Evolutionary conservation across 2,888 invertebrate genomes (phyloP), one percentile per base, ranked within the genome.

Genomic region (Chouioia cunea): DNA sequence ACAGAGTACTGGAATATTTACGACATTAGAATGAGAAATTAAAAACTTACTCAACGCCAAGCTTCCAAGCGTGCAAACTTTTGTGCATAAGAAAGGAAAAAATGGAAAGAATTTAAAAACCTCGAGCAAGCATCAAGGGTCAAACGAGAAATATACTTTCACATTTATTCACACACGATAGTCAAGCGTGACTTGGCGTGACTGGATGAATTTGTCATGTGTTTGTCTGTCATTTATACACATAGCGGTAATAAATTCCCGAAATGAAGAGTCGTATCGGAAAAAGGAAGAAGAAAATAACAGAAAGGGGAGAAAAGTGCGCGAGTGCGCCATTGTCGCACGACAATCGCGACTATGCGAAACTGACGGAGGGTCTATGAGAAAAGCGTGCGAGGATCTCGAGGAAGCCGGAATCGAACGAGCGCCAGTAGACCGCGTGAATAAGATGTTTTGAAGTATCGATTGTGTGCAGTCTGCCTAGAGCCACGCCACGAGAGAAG

Each of bases 121-220:
- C 58, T 47, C 46, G n/a, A n/a, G n/a, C 58, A 15, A 36, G 6
- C 54, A 50, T 65, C 59, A 50, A 64, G 54, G 50, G 62, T 43
- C 18, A 18, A 36, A 44, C 46, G 47, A 46, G 22, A 22, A 53
- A 58, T 56, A 47, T 14, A 22, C 23, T 56, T 59, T 70, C 65
- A 43, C 70, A 63, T 44, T 65, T 46, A 57, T 57, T 36, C 50
- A 46, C 44, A 36, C 18, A 76, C 74, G 78, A 76, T 78, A 78
- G 78, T 79, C 78, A 77, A 81, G 78, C 80, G 80, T 80, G 80
- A 83, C 78, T 67, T 78, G 76, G 75, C 79, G 81, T 80, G 80
- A 81, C 81, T 79, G 78, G 80, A 81, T 81, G 81, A 78, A 83
- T 84, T 84, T 81, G 83, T 82, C 82, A 82, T 79, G 81, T 79